Conservation (phyloP, 2,888 invertebrate species). For the Parnassius apollo region DNA sequence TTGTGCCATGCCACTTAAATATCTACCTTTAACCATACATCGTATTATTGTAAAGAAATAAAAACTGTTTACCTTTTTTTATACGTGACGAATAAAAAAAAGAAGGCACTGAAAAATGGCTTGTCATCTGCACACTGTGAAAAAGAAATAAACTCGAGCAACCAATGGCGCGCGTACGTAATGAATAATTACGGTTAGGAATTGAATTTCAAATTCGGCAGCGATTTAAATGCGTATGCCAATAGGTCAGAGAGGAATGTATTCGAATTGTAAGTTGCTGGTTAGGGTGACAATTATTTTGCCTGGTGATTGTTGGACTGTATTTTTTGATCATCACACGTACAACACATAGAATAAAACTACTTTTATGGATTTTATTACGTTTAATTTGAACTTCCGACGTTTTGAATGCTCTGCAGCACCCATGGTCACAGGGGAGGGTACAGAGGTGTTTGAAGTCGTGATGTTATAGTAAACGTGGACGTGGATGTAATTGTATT, state of each 20-base stretch:
- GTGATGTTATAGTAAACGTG: too few species aligned
- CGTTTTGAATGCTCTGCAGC: too few species aligned
- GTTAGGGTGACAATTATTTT: conserved; percentile 17
- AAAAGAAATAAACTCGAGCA: conserved; percentile 37
- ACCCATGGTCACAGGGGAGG: too few species aligned
- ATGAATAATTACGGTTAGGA: conserved; percentile 16
- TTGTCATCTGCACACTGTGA: conserved; percentile 40
- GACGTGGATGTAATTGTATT: too few species aligned
- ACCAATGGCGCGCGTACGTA: conserved; percentile 49
- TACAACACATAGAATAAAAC: too few species aligned
- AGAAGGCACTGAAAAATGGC: conserved; percentile 34
- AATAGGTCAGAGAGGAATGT: conserved; percentile 73
- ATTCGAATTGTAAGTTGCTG: conserved; percentile 58
- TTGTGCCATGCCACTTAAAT: too few species aligned
- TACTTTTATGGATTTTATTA: too few species aligned
- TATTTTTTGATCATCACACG: neutral
- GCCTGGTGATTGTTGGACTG: neutral
- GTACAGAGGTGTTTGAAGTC: too few species aligned
- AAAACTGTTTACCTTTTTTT: too few species aligned
- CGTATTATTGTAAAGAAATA: too few species aligned
- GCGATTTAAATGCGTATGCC: conserved; percentile 66
- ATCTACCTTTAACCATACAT: too few species aligned
- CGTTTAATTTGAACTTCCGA: too few species aligned
- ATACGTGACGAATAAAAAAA: neutral
- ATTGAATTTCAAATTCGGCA: conserved; percentile 72